Percentiles rank a stretch among this genome's conserved stretches.
phyloP scores from a whole-genome alignment of 2,888 invertebrate species.

The Drosophila falleni region DNA sequence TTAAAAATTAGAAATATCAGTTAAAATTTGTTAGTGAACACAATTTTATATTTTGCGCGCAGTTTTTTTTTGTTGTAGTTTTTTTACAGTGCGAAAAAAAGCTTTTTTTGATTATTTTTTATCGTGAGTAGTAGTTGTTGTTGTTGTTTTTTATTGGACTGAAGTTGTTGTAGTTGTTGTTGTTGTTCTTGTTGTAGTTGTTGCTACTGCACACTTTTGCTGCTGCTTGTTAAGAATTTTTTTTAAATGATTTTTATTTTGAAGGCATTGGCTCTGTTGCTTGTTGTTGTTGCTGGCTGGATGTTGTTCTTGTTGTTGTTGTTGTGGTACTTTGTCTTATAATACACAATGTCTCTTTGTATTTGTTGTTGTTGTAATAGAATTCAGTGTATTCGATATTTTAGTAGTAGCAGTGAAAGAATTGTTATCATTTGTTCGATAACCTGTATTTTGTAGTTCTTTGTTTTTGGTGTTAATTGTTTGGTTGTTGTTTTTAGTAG shows the following conservation, averaged over 20 bases:
- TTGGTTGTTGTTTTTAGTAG: conserved; percentile 39
- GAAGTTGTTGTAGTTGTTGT: conserved; percentile 39
- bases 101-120: conserved; percentile 28
- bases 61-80: conserved; percentile 18
- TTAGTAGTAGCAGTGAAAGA: conserved; percentile 67
- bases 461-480: conserved; percentile 51
- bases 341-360: conserved; percentile 69
- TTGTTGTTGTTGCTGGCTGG: conserved; percentile 61
- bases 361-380: conserved; percentile 50
- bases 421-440: conserved; percentile 11
- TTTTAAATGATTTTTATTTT: conserved; percentile 26
- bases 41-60: conserved; percentile 23
- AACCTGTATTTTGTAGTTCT: conserved; percentile 4
- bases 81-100: conserved; percentile 54
- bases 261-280: conserved; percentile 40
- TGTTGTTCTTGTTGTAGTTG: conserved; percentile 34
- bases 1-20: conserved; percentile 35
- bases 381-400: conserved; percentile 64
- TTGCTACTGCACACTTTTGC: conserved; percentile 42
- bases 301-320: conserved; percentile 59
- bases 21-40: conserved; percentile 49
- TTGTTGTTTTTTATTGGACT: conserved; percentile 47
- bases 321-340: conserved; percentile 66
- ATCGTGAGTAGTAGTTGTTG: conserved; percentile 40
- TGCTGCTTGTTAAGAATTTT: conserved; percentile 47